These are phyloP conservation scores for Arge pagana DNA, from an alignment of 2,888 invertebrate genomes.

Conservation along the genomic window DNA sequence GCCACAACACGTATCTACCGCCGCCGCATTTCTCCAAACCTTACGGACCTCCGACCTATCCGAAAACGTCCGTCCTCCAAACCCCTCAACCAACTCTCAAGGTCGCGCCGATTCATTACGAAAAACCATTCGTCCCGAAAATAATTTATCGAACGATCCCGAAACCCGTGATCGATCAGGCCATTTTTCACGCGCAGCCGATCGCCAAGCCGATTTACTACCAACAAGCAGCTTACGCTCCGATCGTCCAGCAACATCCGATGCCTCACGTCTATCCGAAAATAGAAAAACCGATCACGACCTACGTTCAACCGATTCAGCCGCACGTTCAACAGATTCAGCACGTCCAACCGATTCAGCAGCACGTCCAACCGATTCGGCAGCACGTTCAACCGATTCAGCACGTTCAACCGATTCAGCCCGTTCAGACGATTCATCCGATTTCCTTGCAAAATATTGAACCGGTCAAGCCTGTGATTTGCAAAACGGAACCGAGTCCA, in stretches of 20 bases:
- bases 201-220: slow-evolving; percentile 29
- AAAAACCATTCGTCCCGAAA: slow-evolving; percentile 25
- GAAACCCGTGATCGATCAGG: slow-evolving; percentile 12
- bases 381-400: too few relatives aligned
- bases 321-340: slow-evolving; percentile 5
- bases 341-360: slow-evolving; percentile 23
- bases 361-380: slow-evolving; percentile 23
- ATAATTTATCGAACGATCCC: slow-evolving; percentile 15
- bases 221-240: slow-evolving; percentile 26
- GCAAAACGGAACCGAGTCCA: neutral
- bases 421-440: slow-evolving; percentile 1
- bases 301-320: slow-evolving; percentile 18
- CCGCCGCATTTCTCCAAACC: slow-evolving; percentile 37
- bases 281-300: neutral
- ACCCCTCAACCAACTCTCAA: slow-evolving; percentile 11
- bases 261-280: slow-evolving; percentile 34
- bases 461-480: slow-evolving; percentile 3
- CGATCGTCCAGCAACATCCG: slow-evolving; percentile 34
- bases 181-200: neutral
- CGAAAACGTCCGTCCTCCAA: slow-evolving; percentile 29
- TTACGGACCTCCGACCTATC: slow-evolving; percentile 34
- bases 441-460: neutral
- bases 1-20: slow-evolving; percentile 33
- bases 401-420: slow-evolving; percentile 25
- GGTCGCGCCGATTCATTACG: slow-evolving; percentile 26